Percentiles rank a stretch among this genome's conserved stretches.
Conservation (phyloP, 2,888 invertebrate species). For the Cyrtodaria siliqua region DNA sequence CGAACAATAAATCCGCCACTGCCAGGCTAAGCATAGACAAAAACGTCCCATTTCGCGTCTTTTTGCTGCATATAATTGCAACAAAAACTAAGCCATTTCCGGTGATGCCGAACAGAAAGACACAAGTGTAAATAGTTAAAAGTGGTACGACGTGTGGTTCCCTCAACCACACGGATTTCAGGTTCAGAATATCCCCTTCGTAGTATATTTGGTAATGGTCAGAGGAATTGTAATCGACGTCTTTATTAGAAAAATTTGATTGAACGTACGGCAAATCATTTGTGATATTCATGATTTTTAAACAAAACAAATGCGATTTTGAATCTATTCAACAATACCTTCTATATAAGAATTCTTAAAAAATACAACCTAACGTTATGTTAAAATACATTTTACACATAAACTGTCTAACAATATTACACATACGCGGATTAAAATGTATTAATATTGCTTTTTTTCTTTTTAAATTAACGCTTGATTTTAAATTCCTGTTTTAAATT, state of each 20-base stretch:
- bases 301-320: not conserved
- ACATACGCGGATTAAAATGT: too few relatives aligned
- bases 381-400: too few relatives aligned
- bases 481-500: too few relatives aligned
- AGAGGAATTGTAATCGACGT: not conserved
- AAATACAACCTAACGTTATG: not conserved
- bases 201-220: constrained; percentile 56
- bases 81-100: constrained; percentile 86
- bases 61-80: constrained; percentile 85
- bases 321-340: not conserved
- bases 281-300: not conserved
- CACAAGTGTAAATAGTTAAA: constrained; percentile 71
- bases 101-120: constrained; percentile 86
- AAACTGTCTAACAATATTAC: too few relatives aligned
- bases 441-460: too few relatives aligned
- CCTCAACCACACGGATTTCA: constrained; percentile 42
- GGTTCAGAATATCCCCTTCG: constrained; percentile 61
- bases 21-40: constrained; percentile 83
- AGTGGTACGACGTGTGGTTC: constrained; percentile 77
- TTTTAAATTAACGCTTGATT: too few relatives aligned
- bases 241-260: not conserved
- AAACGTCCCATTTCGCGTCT: constrained; percentile 82
- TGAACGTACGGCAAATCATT: too few relatives aligned
- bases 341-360: not conserved
- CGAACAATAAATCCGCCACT: constrained; percentile 86